Conservation (phyloP, 2,888 invertebrate genomes). For the Melikaiella ostensackeni region DNA sequence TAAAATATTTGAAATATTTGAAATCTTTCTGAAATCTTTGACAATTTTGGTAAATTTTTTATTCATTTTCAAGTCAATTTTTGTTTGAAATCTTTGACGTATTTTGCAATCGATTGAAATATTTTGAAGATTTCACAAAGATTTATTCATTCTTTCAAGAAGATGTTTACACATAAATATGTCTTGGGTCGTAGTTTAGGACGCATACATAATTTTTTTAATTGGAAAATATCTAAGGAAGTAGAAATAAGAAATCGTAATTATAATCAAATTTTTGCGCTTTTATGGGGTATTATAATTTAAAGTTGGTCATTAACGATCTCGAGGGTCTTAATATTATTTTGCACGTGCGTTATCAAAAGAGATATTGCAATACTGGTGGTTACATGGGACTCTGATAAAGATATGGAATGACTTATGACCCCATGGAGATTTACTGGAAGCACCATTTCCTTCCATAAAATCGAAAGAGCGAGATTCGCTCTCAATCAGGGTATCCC, state of each 20-base stretch:
- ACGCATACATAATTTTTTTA: too few relatives aligned
- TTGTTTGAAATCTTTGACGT: too few relatives aligned
- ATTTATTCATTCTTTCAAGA: too few relatives aligned
- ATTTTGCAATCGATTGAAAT: too few relatives aligned
- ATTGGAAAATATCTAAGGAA: background rate
- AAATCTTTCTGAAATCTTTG: too few relatives aligned
- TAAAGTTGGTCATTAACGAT: conserved; percentile 46
- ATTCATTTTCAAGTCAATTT: too few relatives aligned
- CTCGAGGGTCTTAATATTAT: conserved; percentile 64
- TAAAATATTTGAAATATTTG: too few relatives aligned
- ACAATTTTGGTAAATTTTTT: too few relatives aligned
- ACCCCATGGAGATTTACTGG: conserved; percentile 69
- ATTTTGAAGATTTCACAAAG: too few relatives aligned
- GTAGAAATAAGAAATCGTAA: background rate
- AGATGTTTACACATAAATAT: too few relatives aligned
- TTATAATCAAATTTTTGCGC: background rate
- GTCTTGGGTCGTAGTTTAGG: too few relatives aligned
- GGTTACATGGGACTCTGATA: conserved; percentile 69
- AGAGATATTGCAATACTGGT: conserved; percentile 50
- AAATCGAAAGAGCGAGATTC: conserved; percentile 40
- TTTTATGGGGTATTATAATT: background rate
- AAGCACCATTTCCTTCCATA: conserved; percentile 58
- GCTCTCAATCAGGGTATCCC: conserved; percentile 31
- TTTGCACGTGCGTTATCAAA: conserved; percentile 71
- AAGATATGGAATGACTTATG: conserved; percentile 68